A percentile compares a stretch with the other conserved stretches of the same genome.
These are phyloP conservation scores for Acrocera orbiculus DNA, from an alignment of 2,888 invertebrate species.

Conservation along the genomic window DNA sequence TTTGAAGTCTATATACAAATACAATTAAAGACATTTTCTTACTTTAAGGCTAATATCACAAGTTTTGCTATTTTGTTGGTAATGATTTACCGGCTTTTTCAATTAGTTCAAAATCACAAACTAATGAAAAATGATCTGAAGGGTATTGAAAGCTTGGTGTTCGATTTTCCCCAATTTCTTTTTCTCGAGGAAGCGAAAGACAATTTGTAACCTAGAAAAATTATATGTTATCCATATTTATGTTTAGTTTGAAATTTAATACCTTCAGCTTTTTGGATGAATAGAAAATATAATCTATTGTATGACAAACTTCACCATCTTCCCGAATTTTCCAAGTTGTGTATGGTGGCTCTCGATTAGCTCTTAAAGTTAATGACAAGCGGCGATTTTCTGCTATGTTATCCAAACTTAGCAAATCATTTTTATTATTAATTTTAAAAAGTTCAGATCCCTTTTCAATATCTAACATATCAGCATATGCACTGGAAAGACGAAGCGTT, in stretches of 20 bases:
- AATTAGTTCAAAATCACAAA: constrained; percentile 39
- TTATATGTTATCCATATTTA: too few relatives aligned
- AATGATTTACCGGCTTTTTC: constrained; percentile 9
- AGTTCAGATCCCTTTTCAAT: not conserved
- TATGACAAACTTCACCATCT: constrained; percentile 51
- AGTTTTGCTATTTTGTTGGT: too few relatives aligned
- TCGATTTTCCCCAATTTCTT: constrained; percentile 45
- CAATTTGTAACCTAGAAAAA: constrained; percentile 27
- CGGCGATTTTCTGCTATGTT: not conserved
- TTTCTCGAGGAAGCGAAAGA: constrained; percentile 39
- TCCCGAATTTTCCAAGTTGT: constrained; percentile 62
- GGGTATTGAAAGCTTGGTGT: constrained; percentile 52
- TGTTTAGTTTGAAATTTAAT: too few relatives aligned
- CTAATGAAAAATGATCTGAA: constrained; percentile 60
- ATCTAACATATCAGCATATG: constrained; percentile 33
- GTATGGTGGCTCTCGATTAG: constrained; percentile 43
- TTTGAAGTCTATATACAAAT: too few relatives aligned
- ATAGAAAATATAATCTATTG: constrained; percentile 59
- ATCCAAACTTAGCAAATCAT: constrained; percentile 4
- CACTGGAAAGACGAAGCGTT: constrained; percentile 32
- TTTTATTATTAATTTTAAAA: constrained; percentile 15
- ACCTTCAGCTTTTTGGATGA: constrained; percentile 39
- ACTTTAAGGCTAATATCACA: too few relatives aligned
- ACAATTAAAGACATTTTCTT: too few relatives aligned
- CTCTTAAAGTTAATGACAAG: too few relatives aligned